Base-by-base conservation (phyloP, 2,888 invertebrate species). In the Harpalus rubripes region DNA sequence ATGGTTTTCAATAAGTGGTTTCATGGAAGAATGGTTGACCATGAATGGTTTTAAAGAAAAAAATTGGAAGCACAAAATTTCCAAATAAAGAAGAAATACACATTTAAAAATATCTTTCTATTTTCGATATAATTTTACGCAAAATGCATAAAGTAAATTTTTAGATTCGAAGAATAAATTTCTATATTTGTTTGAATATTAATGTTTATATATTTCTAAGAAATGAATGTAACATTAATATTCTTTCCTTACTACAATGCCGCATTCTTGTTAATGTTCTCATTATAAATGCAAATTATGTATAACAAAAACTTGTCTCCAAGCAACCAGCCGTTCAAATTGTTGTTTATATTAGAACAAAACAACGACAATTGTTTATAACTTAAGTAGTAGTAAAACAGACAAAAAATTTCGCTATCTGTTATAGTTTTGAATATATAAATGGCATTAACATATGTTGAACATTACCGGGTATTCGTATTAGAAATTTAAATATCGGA, bases 401-500 rank as follows among this genome's bases (percentile, higher is more conserved):
- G 5, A 3, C 4, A 52, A 52, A 6, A 52, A 52, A 12, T 10
- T 10, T 52, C 12, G 44, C 10, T 52, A 52, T 52, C 10, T 52
- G 44, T 52, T 52, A 52, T 52, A 52, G 44, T 52, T 52, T n/a
- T 39, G 68, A 68, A 68, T 68, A 32, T n/a, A 68, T 68, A 39
- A 68, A 39, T 26, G 26, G 26, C 18, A 68, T 68, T 68, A 32
- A 39, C 68, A 39, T 68, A 26, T 26, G 22, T 8, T 63, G 63
- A 26, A 15, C 68, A 68, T 68, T 68, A 68, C 68, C 68, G 32
- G 39, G 68, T 39, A 15, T 52, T 32, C 44, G 10, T 68, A 68
- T 68, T 68, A 68, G 68, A 68, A 68, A 68, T 68, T 68, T 68
- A 68, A 68, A 68, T 68, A 68, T 39, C 15, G 39, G 68, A 68